A percentile compares a stretch with the other conserved stretches of the same genome.
Evolutionary conservation across 2,797 vertebrate genomes (phyloP).

Genomic region (Erithacus rubecula): DNA sequence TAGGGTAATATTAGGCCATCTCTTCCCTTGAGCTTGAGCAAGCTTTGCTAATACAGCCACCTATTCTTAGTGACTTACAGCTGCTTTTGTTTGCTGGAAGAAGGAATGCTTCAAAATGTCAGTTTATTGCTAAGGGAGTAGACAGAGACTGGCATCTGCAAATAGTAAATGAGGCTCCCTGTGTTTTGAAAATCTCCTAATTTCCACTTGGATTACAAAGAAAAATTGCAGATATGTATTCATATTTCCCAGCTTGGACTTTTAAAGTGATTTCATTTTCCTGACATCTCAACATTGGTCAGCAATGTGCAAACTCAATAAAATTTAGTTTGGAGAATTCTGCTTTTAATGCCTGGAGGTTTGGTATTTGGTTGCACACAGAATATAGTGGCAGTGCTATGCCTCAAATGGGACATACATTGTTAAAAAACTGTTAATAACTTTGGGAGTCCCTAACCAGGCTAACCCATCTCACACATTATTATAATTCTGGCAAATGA

Average conservation of each 20-base stretch:
- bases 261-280: background rate
- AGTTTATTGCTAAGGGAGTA: constrained; percentile 32
- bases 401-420: background rate
- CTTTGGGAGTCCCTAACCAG: background rate
- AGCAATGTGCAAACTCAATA: background rate
- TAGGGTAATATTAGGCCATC: background rate
- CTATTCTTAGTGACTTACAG: background rate
- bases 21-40: background rate
- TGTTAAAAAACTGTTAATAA: background rate
- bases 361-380: background rate
- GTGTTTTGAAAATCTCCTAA: background rate
- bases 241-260: background rate
- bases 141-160: background rate
- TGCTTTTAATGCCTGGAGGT: background rate
- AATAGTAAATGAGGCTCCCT: background rate
- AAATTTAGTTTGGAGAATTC: background rate
- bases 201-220: constrained; percentile 18
- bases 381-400: background rate
- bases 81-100: background rate
- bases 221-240: background rate
- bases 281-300: background rate
- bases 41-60: constrained; percentile 22
- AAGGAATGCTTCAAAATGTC: constrained; percentile 6
- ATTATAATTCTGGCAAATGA: background rate
- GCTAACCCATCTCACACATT: background rate